Conservation (phyloP, 2,113 vertebrate genomes). For the Zosterops pallidus region DNA sequence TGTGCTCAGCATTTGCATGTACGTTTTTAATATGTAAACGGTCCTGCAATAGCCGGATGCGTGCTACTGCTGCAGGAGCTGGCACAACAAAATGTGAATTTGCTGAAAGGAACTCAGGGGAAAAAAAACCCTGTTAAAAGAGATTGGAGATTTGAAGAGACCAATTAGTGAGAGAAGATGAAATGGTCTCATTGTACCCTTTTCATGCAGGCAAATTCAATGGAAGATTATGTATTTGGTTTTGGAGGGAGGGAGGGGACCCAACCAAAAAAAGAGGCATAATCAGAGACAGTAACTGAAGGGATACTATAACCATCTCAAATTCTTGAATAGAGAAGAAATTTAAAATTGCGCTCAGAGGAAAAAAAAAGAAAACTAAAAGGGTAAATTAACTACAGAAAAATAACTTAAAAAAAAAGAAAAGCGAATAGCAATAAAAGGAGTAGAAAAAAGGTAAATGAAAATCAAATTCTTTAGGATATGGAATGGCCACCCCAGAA, state of each 20-base stretch:
- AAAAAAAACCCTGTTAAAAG: neutral
- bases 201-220: neutral
- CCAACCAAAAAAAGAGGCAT: neutral
- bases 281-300: neutral
- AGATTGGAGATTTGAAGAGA: neutral
- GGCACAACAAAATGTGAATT: neutral
- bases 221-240: neutral
- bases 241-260: neutral
- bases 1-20: neutral
- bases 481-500: neutral
- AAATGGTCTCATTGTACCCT: constrained; percentile 15
- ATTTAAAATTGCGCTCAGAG: neutral
- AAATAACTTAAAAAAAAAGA: neutral
- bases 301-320: neutral
- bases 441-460: neutral
- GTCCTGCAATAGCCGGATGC: neutral
- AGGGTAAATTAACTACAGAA: neutral
- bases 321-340: neutral
- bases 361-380: neutral
- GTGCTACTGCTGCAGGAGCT: neutral
- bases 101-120: neutral
- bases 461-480: neutral
- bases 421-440: neutral
- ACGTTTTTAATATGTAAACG: neutral
- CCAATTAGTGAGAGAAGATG: constrained; percentile 21